A percentile compares a stretch with the other conserved stretches of the same genome.
phyloP scores from a whole-genome alignment of 2,888 invertebrate genomes.

The Apomyelois bistriatella region DNA sequence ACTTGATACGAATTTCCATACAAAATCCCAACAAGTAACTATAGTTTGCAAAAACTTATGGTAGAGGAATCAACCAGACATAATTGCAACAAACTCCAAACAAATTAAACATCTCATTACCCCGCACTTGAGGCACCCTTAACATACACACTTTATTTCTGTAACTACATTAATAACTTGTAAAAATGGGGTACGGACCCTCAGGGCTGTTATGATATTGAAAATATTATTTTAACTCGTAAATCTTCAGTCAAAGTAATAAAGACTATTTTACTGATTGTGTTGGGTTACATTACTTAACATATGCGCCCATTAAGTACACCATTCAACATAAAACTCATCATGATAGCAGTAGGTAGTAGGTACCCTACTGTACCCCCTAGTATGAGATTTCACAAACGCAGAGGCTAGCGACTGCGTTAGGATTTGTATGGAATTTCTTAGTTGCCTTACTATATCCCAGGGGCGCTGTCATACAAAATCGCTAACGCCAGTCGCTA shows the following conservation, averaged over 20 bases:
- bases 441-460: too few relatives aligned
- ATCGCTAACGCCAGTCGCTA: too few relatives aligned
- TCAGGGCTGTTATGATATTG: not conserved
- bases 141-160: slow-evolving; percentile 2
- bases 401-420: too few relatives aligned
- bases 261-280: slow-evolving; percentile 3
- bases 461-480: too few relatives aligned
- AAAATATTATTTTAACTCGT: not conserved
- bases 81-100: not conserved
- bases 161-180: slow-evolving; percentile 7
- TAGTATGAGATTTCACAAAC: too few relatives aligned
- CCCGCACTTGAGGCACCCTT: slow-evolving; percentile 1
- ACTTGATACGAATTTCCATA: too few relatives aligned
- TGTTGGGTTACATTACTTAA: not conserved
- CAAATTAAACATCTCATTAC: slow-evolving; percentile 6
- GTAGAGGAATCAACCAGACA: not conserved
- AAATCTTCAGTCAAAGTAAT: not conserved
- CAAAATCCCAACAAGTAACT: too few relatives aligned
- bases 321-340: not conserved
- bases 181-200: slow-evolving; percentile 4
- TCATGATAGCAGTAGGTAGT: too few relatives aligned
- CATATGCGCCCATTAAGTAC: slow-evolving; percentile 3
- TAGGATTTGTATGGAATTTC: too few relatives aligned
- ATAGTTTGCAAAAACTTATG: too few relatives aligned
- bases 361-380: too few relatives aligned